Base-by-base conservation (phyloP, 2,888 invertebrate species). In the Erynnis tages region DNA sequence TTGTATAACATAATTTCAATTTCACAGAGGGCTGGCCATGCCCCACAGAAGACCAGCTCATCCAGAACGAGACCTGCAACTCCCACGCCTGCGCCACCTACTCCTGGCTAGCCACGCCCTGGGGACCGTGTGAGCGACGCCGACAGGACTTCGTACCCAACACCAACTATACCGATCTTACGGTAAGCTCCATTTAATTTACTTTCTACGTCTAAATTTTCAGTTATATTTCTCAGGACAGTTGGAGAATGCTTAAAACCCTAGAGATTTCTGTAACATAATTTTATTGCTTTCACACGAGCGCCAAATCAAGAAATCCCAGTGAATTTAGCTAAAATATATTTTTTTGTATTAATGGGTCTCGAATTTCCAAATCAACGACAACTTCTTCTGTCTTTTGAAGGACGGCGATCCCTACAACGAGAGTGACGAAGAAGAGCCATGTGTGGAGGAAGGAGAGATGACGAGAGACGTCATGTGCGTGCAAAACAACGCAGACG, bases 31-130 rank as follows among this genome's bases (percentile, higher is more conserved):
- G 92, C 11, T 91, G 91, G 76, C 84, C 89, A 0, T 92, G 92
- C 57, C 91, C 91, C 0, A 66, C 87, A 0, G 87, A 90, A 58
- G 90, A 91, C 47, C 91, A 91, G 60, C 73, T 91, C 49, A 54
- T 87, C 1, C 91, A 92, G 66, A 90, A 88, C 58, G 91, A 91
- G 59, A 82, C 90, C 0, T 92, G 92, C 69, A 91, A 91, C 68
- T 82, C 80, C 0, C 91, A 91, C 60, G 90, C 90, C 0, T 91
- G 91, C 62, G 89, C 90, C 17, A 91, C 91, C 0, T 92, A 91
- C 78, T 91, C 91, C 37, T 92, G 92, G 92, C 80, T 91, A 8
- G 86, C 91, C 1, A 84, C 91, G 0, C 91, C 92, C 0, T 92
- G 92, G 92, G 91, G 91, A 27, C 85, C 90, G 0, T 91, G 91